These are phyloP conservation scores for Caenorhabditis parvicauda DNA, from an alignment of 2,888 invertebrate species.

Conservation along the genomic window DNA sequence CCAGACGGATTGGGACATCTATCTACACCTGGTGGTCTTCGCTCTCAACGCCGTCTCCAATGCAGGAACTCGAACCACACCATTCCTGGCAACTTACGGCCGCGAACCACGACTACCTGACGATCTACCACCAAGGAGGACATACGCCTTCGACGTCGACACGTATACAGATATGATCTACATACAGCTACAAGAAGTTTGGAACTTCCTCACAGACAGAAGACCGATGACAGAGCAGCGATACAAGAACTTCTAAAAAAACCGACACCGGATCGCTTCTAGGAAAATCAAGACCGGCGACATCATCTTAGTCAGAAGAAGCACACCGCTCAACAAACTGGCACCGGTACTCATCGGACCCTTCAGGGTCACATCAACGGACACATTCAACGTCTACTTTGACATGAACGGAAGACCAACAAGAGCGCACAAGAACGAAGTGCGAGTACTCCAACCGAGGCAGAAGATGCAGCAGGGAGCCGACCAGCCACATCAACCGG, in stretches of 20 bases:
- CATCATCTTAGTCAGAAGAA: neutral
- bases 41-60: conserved; percentile 3
- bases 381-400: neutral
- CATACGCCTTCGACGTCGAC: neutral
- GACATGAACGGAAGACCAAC: too few relatives aligned
- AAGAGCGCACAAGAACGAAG: too few relatives aligned
- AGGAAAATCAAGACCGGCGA: too few relatives aligned
- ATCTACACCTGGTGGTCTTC: conserved; percentile 2
- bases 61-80: neutral
- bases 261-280: neutral
- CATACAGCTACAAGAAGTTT: neutral
- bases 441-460: too few relatives aligned
- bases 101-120: conserved; percentile 7
- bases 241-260: neutral
- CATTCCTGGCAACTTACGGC: conserved; percentile 13
- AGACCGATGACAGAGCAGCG: neutral
- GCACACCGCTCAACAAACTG: neutral
- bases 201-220: neutral
- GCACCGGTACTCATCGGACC: neutral
- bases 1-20: conserved; percentile 8
- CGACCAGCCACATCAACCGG: too few relatives aligned
- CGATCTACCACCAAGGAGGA: neutral
- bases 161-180: neutral
- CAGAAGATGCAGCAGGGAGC: too few relatives aligned
- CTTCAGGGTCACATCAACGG: neutral